Percentiles rank a stretch among this genome's conserved stretches.
Evolutionary conservation across 2,797 vertebrate species (phyloP).

Genomic region (Enteromius fasciolatus): DNA sequence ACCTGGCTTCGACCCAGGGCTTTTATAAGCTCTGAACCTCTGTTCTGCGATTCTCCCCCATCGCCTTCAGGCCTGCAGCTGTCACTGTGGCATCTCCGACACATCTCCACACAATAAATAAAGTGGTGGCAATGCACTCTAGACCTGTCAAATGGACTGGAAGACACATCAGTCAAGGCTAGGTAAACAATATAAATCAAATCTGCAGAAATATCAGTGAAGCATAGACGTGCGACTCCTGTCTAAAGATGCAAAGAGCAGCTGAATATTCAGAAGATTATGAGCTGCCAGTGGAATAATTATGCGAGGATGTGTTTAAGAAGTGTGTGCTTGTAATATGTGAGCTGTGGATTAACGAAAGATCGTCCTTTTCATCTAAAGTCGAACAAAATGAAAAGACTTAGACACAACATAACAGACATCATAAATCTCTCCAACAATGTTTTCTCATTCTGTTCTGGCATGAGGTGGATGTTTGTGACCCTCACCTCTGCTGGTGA

Average conservation of each 20-base stretch:
- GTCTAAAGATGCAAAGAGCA: not conserved
- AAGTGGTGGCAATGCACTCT: constrained; percentile 41
- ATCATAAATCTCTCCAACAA: not conserved
- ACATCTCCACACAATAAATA: constrained; percentile 51
- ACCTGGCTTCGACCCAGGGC: constrained; percentile 45
- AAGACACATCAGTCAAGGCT: constrained; percentile 53
- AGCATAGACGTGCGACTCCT: constrained; percentile 5
- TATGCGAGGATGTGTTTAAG: not conserved
- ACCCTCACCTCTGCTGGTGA: constrained; percentile 80
- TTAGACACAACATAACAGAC: not conserved
- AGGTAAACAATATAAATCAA: constrained; percentile 55
- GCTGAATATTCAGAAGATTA: constrained; percentile 15
- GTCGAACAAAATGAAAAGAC: not conserved
- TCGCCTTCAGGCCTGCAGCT: constrained; percentile 26
- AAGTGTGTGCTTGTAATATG: constrained; percentile 2
- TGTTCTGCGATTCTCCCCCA: constrained; percentile 8
- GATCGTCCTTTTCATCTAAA: constrained; percentile 2
- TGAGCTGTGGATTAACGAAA: not conserved
- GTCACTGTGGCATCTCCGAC: constrained; percentile 39
- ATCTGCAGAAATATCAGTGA: constrained; percentile 19
- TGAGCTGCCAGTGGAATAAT: not conserved
- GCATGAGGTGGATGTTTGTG: not conserved
- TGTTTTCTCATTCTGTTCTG: not conserved
- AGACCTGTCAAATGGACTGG: constrained; percentile 49
- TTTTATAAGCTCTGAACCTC: constrained; percentile 19